A percentile compares a stretch with the other conserved stretches of the same genome.
These are phyloP conservation scores for Sitodiplosis mosellana DNA, from an alignment of 1,140 invertebrate species.

Conservation along the genomic window DNA sequence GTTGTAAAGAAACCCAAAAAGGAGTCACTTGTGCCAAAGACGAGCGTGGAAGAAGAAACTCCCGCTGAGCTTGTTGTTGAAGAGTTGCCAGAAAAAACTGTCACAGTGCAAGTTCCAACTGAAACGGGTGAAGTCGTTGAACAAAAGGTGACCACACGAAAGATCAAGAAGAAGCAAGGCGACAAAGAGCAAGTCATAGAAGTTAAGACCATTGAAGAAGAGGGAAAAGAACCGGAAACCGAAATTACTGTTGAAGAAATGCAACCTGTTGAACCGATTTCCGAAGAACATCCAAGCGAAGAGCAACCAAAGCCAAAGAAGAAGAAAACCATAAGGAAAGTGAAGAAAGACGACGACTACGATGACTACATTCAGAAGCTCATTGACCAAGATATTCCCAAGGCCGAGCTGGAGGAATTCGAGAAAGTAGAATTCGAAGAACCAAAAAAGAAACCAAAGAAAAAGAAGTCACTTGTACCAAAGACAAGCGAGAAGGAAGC, in stretches of 20 bases:
- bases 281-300: constrained; percentile 6
- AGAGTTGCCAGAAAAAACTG: constrained; percentile 14
- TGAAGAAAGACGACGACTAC: constrained; percentile 18
- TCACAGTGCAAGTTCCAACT: not conserved
- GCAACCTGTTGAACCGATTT: constrained; percentile 11
- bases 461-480: not conserved
- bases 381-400: constrained; percentile 22
- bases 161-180: constrained; percentile 10
- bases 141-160: constrained; percentile 10
- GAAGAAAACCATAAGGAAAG: constrained; percentile 15
- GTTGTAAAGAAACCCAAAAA: too few species aligned
- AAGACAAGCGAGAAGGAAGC: constrained; percentile 14
- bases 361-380: constrained; percentile 23
- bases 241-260: constrained; percentile 12
- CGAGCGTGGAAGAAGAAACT: constrained; percentile 4
- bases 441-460: not conserved
- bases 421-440: constrained; percentile 10
- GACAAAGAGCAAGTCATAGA: constrained; percentile 22
- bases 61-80: not conserved
- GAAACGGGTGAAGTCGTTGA: constrained; percentile 7
- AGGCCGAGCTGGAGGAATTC: constrained; percentile 20
- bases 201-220: constrained; percentile 15
- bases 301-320: constrained; percentile 3
- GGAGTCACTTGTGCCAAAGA: constrained; percentile 5
- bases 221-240: constrained; percentile 12